A percentile compares a stretch with the other conserved stretches of the same genome.
Conservation (phyloP, 1,140 invertebrate species). For the Cheumatopsyche charites region DNA sequence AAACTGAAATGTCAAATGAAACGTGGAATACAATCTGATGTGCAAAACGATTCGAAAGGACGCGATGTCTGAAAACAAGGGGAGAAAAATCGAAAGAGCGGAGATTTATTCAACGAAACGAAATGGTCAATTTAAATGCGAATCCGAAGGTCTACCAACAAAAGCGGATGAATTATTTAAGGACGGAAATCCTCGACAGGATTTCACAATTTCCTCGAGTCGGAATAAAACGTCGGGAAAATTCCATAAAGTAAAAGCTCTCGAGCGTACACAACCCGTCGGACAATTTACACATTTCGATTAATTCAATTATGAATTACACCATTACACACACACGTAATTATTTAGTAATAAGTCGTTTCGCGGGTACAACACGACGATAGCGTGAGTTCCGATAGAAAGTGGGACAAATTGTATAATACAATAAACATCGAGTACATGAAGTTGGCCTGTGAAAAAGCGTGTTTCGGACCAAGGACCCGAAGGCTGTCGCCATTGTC, state of each 20-base stretch:
- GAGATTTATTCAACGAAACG: slow-evolving; percentile 16
- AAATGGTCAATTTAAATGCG: slow-evolving; percentile 24
- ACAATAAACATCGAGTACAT: slow-evolving; percentile 33
- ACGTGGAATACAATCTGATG: no score
- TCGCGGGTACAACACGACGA: no score
- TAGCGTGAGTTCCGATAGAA: slow-evolving; percentile 19
- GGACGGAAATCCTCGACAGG: slow-evolving; percentile 19
- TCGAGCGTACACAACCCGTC: background rate
- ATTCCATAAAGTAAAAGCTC: slow-evolving; percentile 14
- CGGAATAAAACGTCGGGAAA: slow-evolving; percentile 18
- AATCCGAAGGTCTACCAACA: slow-evolving; percentile 20
- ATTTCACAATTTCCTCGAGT: slow-evolving; percentile 25
- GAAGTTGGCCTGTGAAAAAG: slow-evolving; percentile 9
- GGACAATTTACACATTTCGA: slow-evolving; percentile 15
- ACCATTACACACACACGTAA: background rate
- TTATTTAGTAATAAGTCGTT: no score
- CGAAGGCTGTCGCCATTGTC: slow-evolving; percentile 8
- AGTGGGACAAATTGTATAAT: slow-evolving; percentile 36
- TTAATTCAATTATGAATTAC: background rate
- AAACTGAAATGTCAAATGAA: no score
- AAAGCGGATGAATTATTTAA: slow-evolving; percentile 27
- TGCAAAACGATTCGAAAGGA: no score
- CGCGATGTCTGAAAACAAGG: background rate
- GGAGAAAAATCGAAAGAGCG: background rate
- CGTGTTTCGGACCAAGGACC: slow-evolving; percentile 32